Base-by-base conservation (phyloP, 2,888 invertebrate genomes). In the Rhagonycha lutea region DNA sequence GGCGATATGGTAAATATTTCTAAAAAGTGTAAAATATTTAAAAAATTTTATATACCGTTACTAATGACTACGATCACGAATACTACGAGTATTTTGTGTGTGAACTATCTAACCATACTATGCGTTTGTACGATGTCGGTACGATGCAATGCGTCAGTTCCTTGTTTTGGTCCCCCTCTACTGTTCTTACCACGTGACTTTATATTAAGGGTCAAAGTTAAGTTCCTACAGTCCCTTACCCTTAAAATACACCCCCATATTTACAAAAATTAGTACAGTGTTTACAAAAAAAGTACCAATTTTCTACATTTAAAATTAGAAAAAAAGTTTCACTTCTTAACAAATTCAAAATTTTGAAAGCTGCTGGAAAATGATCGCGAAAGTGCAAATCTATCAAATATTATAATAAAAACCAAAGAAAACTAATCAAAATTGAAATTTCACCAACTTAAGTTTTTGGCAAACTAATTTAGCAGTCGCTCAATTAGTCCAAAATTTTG, bases 101-200 rank as follows among this genome's bases (percentile, higher is more conserved):
- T 73, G 68, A 62, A 76, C 76, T 76, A 76, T 62, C 76, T 76
- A 73, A 60, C 73, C 73, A 76, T 76, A 63, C 69, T 72, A 70
- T 73, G 47, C 47, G 47, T 47, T 47, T 47, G 12, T 47, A 47
- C 47, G 47, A 47, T 47, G 47, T 24, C 63, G 28, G 26, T 28
- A 76, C 78, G 79, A 75, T 79, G 79, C 80, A 79, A 79, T 80
- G 80, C 79, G 79, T 78, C 79, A 80, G 76, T 80, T 79, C 80
- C 78, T 80, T 78, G 79, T 79, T 80, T 80, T 80, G 74, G 79
- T 78, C 75, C 77, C 79, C 78, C 80, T 72, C 78, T 79, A 72
- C 77, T 78, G 74, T 78, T 79, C 72, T 7, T 61, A 78, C 76
- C 79, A 80, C 80, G 80, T 80, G 80, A 80, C 73, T 72, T 47